Conservation (phyloP, 2,113 vertebrate genomes). For the Pedionomus torquatus region DNA sequence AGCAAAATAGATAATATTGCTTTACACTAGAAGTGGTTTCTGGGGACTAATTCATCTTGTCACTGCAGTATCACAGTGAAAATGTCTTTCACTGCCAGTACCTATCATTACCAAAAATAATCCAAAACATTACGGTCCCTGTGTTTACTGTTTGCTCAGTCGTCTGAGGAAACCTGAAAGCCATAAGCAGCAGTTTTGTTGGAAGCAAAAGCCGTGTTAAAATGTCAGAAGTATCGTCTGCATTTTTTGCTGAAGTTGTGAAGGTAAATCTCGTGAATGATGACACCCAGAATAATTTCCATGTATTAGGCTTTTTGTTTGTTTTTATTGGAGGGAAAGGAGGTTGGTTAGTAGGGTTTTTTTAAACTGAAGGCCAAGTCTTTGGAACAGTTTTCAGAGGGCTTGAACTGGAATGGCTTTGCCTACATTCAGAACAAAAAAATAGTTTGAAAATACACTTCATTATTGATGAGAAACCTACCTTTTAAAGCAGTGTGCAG, state of each 20-base stretch:
- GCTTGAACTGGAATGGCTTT: background rate
- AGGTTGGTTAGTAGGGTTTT: background rate
- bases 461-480: constrained; percentile 23
- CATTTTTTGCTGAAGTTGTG: background rate
- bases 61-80: background rate
- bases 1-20: background rate
- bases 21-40: background rate
- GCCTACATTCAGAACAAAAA: background rate
- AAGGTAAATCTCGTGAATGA: background rate
- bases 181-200: background rate
- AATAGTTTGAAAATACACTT: background rate
- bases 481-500: constrained; percentile 98
- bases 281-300: background rate
- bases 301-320: background rate
- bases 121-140: background rate
- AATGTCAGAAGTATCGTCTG: background rate
- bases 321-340: background rate
- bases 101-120: background rate
- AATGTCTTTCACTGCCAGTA: background rate
- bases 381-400: background rate
- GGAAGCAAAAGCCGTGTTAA: background rate
- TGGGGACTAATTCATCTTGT: background rate
- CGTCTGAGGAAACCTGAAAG: background rate
- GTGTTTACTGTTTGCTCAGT: background rate
- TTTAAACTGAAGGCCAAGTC: background rate